Conservation (phyloP, 2,888 invertebrate species). For the Stegophylla sp. region DNA sequence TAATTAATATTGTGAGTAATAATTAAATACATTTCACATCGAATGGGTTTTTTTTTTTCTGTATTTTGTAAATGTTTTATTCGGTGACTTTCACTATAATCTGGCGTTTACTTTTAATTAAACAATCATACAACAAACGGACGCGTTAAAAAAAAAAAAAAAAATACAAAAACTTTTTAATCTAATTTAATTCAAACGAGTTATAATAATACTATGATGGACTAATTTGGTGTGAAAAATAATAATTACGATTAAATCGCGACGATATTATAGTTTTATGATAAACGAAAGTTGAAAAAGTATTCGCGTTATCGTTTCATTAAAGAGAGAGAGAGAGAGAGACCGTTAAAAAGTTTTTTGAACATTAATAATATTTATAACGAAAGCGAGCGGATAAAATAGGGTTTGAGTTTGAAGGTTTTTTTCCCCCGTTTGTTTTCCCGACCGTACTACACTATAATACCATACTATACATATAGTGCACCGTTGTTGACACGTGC, state of each 20-base stretch:
- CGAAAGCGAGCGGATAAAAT: background rate
- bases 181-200: constrained; percentile 29
- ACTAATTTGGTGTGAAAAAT: constrained; percentile 44
- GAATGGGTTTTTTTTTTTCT: no score
- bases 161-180: constrained; percentile 14
- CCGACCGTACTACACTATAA: no score
- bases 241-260: constrained; percentile 26
- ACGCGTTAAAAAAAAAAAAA: background rate
- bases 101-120: constrained; percentile 43
- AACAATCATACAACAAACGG: constrained; percentile 28
- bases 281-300: constrained; percentile 42
- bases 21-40: no score
- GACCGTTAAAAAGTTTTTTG: no score
- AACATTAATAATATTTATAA: background rate
- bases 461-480: no score
- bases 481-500: background rate
- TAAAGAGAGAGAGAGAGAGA: constrained; percentile 11
- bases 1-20: no score
- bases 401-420: background rate
- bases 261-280: no score
- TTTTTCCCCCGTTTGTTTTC: background rate
- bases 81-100: constrained; percentile 21
- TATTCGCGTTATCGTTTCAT: constrained; percentile 41
- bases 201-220: constrained; percentile 10
- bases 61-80: no score